Percentiles rank a stretch among this genome's conserved stretches.
phyloP scores from a whole-genome alignment of 2,113 vertebrate genomes.

The Aythya baeri region DNA sequence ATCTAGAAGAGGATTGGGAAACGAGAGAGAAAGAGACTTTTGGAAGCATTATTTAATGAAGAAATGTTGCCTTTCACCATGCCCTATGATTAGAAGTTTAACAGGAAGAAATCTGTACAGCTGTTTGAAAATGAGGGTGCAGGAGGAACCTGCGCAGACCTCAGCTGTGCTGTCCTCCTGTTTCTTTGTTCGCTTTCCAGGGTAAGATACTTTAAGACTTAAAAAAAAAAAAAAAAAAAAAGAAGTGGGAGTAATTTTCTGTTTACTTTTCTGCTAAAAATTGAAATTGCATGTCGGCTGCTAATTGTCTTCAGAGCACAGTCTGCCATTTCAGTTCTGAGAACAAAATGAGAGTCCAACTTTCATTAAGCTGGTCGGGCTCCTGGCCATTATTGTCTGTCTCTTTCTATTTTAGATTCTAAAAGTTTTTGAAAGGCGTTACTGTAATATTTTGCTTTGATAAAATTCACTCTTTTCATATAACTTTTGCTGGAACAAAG shows the following conservation, averaged over 20 bases:
- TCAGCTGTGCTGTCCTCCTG: fast-evolving
- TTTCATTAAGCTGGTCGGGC: slow-evolving; percentile 27
- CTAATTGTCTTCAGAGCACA: background rate
- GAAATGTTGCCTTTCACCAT: background rate
- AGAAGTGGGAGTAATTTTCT: background rate
- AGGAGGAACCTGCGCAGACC: background rate
- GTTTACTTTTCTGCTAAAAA: slow-evolving; percentile 34
- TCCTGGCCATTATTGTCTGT: slow-evolving; percentile 56
- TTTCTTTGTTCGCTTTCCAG: background rate
- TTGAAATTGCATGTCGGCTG: background rate
- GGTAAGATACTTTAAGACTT: background rate
- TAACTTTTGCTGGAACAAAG: background rate
- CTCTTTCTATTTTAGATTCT: slow-evolving; percentile 20
- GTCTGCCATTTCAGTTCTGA: background rate
- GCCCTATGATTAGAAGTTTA: background rate
- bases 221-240: background rate
- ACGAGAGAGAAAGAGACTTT: background rate
- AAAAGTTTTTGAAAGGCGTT: background rate
- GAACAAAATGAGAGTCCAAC: slow-evolving; percentile 8
- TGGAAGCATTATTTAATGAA: background rate
- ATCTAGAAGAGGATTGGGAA: background rate
- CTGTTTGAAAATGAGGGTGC: background rate
- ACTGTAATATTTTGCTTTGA: background rate
- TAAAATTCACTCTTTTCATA: background rate
- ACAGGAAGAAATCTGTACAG: background rate